Conservation (phyloP, 2,113 vertebrate species). For the Cromileptes altivelis region DNA sequence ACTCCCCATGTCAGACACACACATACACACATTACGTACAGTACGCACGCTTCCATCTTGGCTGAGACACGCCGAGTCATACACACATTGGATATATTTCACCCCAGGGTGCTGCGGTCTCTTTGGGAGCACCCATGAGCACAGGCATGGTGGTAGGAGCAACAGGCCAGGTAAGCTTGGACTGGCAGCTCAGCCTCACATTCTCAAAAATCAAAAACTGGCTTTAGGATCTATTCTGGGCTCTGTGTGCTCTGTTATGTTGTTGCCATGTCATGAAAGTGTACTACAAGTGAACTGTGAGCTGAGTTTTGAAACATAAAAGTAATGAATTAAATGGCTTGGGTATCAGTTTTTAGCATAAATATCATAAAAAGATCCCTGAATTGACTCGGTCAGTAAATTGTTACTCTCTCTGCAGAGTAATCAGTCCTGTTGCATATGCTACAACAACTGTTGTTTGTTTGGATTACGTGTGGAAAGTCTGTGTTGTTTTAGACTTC, state of each 20-base stretch:
- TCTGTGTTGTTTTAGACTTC: background rate
- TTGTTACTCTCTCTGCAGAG: background rate
- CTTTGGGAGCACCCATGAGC: conserved; percentile 69
- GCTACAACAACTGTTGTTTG: too few relatives aligned
- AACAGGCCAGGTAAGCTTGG: conserved; percentile 78
- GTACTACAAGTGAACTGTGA: background rate
- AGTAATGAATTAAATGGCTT: background rate
- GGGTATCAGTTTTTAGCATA: background rate
- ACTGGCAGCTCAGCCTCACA: background rate
- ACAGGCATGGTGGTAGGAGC: conserved; percentile 75
- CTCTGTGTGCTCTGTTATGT: background rate
- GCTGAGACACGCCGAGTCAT: background rate
- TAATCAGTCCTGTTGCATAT: background rate
- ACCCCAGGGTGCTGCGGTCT: conserved; percentile 11
- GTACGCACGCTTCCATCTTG: conserved; percentile 6
- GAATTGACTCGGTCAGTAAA: background rate
- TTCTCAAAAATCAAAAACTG: background rate
- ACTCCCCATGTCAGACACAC: conserved; percentile 14
- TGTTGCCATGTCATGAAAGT: background rate
- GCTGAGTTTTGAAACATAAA: background rate
- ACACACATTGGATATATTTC: conserved; percentile 59
- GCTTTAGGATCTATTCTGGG: background rate
- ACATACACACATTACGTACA: conserved; percentile 6
- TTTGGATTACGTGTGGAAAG: background rate
- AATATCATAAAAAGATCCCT: background rate